phyloP scores from a whole-genome alignment of 2,113 vertebrate species.

The Corvus cornix region DNA sequence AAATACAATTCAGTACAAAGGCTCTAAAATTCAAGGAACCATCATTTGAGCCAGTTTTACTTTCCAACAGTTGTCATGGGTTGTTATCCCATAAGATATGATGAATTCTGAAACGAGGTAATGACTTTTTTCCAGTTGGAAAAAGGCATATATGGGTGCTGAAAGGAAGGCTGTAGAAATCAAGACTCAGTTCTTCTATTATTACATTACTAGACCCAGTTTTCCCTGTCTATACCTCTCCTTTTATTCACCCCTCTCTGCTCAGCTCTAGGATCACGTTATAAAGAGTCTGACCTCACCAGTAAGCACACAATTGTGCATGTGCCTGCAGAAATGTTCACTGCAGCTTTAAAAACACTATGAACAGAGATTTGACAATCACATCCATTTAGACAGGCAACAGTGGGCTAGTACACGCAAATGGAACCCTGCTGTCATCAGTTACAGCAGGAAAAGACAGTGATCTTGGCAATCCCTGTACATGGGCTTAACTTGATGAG shows the following conservation, averaged over 20 bases:
- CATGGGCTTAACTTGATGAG: not conserved
- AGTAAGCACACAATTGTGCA: not conserved
- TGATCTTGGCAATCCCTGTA: not conserved
- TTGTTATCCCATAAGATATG: not conserved
- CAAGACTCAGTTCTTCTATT: not conserved
- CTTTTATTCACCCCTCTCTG: not conserved
- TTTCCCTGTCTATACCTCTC: not conserved
- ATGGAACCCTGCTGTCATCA: not conserved
- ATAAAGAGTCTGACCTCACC: not conserved
- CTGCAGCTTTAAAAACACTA: not conserved
- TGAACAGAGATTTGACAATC: not conserved
- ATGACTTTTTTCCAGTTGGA: not conserved
- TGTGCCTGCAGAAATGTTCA: not conserved
- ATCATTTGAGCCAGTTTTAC: not conserved
- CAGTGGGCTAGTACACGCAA: not conserved
- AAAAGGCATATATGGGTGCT: not conserved
- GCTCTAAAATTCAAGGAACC: not conserved
- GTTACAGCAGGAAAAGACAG: not conserved
- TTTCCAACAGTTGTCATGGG: not conserved
- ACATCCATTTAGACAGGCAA: not conserved
- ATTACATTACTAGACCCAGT: not conserved
- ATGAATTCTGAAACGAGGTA: not conserved
- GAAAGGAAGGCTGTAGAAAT: not conserved
- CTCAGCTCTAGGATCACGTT: not conserved
- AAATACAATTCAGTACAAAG: not conserved